Conservation (phyloP, 2,888 invertebrate genomes). For the Adelognathus sp. region DNA sequence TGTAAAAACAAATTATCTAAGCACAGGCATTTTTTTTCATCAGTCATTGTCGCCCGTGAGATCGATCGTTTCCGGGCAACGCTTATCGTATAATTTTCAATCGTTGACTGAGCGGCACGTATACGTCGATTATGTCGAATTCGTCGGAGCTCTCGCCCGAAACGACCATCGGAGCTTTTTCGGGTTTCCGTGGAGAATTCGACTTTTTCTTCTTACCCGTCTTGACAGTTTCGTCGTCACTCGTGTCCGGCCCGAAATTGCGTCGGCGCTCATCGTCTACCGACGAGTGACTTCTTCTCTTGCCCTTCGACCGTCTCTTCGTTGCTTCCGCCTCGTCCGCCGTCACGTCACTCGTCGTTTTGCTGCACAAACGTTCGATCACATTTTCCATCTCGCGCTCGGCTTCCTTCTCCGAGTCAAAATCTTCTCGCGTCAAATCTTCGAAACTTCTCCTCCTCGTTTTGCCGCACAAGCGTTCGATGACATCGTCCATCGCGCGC, state of each 20-base stretch:
- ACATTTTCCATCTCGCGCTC: neutral
- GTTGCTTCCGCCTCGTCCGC: neutral
- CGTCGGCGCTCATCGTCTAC: too few species aligned
- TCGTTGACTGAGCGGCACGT: conserved; percentile 73
- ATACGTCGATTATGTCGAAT: conserved; percentile 69
- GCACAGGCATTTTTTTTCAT: conserved; percentile 1
- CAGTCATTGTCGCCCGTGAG: conserved; percentile 62
- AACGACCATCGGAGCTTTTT: neutral
- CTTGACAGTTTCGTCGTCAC: neutral
- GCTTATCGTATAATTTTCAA: conserved; percentile 41
- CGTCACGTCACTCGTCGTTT: neutral
- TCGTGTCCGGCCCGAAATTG: neutral
- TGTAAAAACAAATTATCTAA: neutral
- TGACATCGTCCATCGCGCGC: neutral
- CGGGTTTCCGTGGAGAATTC: neutral
- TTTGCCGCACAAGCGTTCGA: neutral
- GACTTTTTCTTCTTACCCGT: neutral
- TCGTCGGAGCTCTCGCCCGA: conserved; percentile 63
- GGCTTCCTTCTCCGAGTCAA: neutral
- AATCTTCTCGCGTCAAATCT: too few species aligned
- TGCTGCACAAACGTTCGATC: neutral
- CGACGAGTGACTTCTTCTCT: neutral
- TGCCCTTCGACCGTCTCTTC: neutral
- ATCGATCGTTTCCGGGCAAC: conserved; percentile 64
- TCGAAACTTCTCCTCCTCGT: neutral